phyloP scores from a whole-genome alignment of 2,797 vertebrate species.

The Coreius guichenoti region DNA sequence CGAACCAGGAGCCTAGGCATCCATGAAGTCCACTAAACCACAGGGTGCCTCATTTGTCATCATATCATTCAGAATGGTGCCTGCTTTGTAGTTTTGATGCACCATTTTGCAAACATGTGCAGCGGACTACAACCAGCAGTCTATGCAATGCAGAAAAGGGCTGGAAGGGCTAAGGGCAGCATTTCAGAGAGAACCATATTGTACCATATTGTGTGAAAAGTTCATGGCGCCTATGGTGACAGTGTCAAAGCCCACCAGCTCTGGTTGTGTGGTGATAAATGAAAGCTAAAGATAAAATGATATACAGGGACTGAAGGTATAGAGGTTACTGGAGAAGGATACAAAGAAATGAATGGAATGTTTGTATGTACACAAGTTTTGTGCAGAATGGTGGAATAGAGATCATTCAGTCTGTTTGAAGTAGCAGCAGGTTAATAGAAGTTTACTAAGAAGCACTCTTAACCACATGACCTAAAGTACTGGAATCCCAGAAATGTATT shows the following conservation, averaged over 20 bases:
- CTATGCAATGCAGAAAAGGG: not conserved
- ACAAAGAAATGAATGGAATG: not conserved
- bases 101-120: not conserved
- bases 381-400: not conserved
- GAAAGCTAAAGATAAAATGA: not conserved
- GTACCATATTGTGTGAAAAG: not conserved
- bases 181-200: slow-evolving; percentile 15
- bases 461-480: slow-evolving; percentile 1
- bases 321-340: not conserved
- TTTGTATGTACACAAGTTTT: not conserved
- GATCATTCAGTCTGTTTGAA: not conserved
- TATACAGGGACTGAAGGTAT: not conserved
- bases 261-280: slow-evolving; percentile 15
- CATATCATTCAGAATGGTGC: not conserved
- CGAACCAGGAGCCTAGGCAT: not conserved
- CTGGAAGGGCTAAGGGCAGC: not conserved
- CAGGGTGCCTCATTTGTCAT: not conserved
- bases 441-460: slow-evolving; percentile 8
- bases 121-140: not conserved
- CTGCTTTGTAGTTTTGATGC: not conserved
- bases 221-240: slow-evolving; percentile 1
- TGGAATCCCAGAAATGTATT: slow-evolving; percentile 14
- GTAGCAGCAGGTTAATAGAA: not conserved
- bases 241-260: not conserved
- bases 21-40: not conserved